These are phyloP conservation scores for Pungitius pungitius DNA, from an alignment of 2,113 vertebrate species.

Conservation along the genomic window DNA sequence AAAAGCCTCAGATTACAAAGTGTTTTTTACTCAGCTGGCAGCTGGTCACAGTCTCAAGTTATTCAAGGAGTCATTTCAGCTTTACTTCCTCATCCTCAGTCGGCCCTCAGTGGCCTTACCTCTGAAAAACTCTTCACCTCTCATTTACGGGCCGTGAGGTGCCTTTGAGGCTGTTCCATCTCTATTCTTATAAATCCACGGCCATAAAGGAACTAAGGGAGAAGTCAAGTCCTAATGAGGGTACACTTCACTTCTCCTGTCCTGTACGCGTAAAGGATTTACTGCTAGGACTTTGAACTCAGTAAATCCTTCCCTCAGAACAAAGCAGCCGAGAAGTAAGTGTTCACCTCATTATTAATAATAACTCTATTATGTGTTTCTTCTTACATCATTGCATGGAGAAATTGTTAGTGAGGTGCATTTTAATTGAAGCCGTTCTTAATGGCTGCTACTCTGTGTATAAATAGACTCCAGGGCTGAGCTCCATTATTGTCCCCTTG, in stretches of 20 bases:
- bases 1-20: too few species aligned
- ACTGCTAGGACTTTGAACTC: conserved; percentile 66
- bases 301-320: conserved; percentile 64
- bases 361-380: conserved; percentile 64
- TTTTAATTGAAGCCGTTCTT: conserved; percentile 69
- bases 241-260: conserved; percentile 61
- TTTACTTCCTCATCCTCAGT: too few species aligned
- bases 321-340: conserved; percentile 47
- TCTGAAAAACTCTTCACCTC: conserved; percentile 52
- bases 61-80: too few species aligned
- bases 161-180: conserved; percentile 61
- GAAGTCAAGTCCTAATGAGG: conserved; percentile 46
- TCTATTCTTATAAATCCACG: conserved; percentile 63
- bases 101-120: conserved; percentile 18
- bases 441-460: conserved; percentile 52
- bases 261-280: conserved; percentile 64
- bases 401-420: conserved; percentile 51
- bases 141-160: conserved; percentile 49
- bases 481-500: conserved; percentile 61
- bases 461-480: conserved; percentile 65
- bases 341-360: conserved; percentile 55
- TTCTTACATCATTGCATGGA: conserved; percentile 59
- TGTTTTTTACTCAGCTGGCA: too few species aligned
- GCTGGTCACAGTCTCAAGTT: too few species aligned
- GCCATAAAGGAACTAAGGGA: conserved; percentile 51